Evolutionary conservation across 2,113 vertebrate species (phyloP).

Genomic region (Pampusana beccarii): DNA sequence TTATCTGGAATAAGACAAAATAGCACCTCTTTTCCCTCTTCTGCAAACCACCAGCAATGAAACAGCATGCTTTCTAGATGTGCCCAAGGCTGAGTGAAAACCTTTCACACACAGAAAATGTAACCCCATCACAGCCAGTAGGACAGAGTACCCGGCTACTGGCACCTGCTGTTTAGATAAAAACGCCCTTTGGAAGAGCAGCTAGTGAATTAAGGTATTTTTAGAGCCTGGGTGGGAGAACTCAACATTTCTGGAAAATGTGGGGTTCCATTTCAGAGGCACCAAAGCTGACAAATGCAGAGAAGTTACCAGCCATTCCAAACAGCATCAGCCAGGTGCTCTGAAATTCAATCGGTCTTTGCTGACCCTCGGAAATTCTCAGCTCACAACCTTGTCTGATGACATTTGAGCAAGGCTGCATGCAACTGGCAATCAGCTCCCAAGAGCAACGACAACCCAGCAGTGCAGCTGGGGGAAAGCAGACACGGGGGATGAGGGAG

Average conservation of each 20-base stretch:
- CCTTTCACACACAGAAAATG: background rate
- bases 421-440: background rate
- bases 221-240: background rate
- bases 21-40: background rate
- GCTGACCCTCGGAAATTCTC: background rate
- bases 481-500: background rate
- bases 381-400: background rate
- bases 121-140: background rate
- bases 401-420: background rate
- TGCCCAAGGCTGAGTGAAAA: background rate
- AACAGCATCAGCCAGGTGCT: background rate
- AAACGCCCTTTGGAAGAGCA: background rate
- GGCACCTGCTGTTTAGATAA: background rate
- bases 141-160: background rate
- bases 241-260: background rate
- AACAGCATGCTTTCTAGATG: background rate
- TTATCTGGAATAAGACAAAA: background rate
- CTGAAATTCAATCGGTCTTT: background rate
- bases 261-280: background rate
- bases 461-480: background rate
- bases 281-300: background rate
- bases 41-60: background rate
- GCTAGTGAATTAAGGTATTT: background rate
- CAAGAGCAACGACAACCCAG: background rate
- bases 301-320: background rate